These are phyloP conservation scores for Cremastobaeus sp. DNA, from an alignment of 2,888 invertebrate species.

Conservation along the genomic window DNA sequence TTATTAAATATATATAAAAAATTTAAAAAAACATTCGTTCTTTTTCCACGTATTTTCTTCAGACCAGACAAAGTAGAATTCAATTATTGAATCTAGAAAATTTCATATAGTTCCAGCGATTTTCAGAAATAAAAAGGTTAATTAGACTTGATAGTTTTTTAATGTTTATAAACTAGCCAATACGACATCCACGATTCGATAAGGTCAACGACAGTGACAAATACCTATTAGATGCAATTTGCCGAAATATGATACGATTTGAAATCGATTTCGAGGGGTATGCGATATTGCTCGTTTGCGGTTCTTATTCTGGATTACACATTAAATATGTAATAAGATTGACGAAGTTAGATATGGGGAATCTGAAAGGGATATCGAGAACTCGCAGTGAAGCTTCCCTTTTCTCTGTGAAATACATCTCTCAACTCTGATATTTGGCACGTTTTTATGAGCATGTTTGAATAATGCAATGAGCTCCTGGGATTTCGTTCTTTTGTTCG, in stretches of 20 bases:
- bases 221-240: constrained; percentile 38
- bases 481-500: constrained; percentile 53
- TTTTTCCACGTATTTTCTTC: no score
- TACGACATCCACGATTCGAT: no score
- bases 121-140: no score
- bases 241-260: constrained; percentile 34
- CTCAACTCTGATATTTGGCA: constrained; percentile 53
- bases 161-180: no score
- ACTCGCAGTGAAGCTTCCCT: constrained; percentile 38
- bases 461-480: constrained; percentile 55
- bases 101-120: no score
- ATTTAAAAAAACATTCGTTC: constrained; percentile 34
- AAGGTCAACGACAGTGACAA: constrained; percentile 22
- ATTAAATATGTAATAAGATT: constrained; percentile 57
- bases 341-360: constrained; percentile 44
- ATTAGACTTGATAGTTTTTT: no score
- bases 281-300: constrained; percentile 38
- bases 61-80: no score
- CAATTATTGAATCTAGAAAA: no score
- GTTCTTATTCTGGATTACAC: constrained; percentile 46
- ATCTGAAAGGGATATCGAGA: constrained; percentile 50
- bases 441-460: constrained; percentile 56
- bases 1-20: no score
- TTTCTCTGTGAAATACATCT: constrained; percentile 48
- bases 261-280: constrained; percentile 41